Base-by-base conservation (phyloP, 2,888 invertebrate species). In the Junonia oenone region DNA sequence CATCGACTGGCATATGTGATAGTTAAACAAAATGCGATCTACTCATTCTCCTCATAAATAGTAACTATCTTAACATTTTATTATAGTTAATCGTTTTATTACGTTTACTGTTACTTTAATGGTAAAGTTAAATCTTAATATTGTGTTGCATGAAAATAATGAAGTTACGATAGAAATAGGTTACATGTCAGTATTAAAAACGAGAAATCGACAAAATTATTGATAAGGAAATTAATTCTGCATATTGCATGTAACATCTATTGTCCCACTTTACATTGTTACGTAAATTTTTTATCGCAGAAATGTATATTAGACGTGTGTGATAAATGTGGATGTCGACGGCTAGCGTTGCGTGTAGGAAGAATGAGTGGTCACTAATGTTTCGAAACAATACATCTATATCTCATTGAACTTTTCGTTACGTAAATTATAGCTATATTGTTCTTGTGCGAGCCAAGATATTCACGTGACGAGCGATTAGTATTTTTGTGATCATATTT, bases 181-280 rank as follows among this genome's bases (percentile, higher is more conserved):
- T 29, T 17, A 13, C 17, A 29, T 31, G 33, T 46, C 31, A 35
- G 52, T 56, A 60, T 60, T 51, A 51, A 52, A 43, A 56, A 55
- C 55, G 56, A 58, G 59, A 56, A 52, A 58, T 50, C 51, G 46
- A 55, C 50, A 46, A 52, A 53, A 45, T 37, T 52, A 52, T 58
- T 50, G 46, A 55, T 52, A 52, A 52, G 43, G 49, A 60, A 58
- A 58, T 60, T 46, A 40, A 60, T 50, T 60, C 51, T 35, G 40
- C 40, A 50, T 60, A 38, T 55, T 68, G 69, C 72, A 71, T 68
- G 61, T 58, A 61, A 63, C 62, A 65, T 61, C 65, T 64, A 66
- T 61, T 67, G 78, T 69, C 71, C 75, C 59, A 76, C 73, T 76
- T 78, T 75, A 69, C 56, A 61, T 62, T 48, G 63, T 78, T 76